Evolutionary conservation across 2,797 vertebrate genomes (phyloP).

Genomic region (Lacerta viridis): DNA sequence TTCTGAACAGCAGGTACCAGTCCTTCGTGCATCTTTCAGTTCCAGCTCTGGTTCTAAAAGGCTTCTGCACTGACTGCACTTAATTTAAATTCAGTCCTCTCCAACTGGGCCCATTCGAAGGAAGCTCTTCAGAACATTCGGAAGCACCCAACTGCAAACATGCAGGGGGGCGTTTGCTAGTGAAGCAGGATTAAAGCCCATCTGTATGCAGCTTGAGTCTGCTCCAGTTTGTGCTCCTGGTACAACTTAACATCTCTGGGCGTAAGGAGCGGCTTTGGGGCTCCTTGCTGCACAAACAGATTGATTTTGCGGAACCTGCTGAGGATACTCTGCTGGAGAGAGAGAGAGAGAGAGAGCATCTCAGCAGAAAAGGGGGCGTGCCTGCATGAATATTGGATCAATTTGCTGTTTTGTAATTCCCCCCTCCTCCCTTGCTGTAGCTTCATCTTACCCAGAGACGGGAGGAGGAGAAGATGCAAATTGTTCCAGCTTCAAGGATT

Average conservation of each 20-base stretch:
- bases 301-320: constrained; percentile 67
- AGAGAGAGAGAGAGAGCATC: constrained; percentile 1
- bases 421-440: constrained; percentile 14
- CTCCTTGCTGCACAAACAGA: constrained; percentile 67
- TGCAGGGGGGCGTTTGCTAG: not conserved
- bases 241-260: constrained; percentile 52
- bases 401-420: constrained; percentile 42
- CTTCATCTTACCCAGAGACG: constrained; percentile 47
- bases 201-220: constrained; percentile 42
- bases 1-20: constrained; percentile 2
- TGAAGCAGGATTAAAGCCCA: constrained; percentile 17
- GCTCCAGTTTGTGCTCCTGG: constrained; percentile 63
- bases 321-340: constrained; percentile 53
- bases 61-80: not conserved
- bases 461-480: constrained; percentile 54
- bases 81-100: constrained; percentile 43
- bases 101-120: constrained; percentile 24
- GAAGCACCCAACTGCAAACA: not conserved
- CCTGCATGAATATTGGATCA: constrained; percentile 62
- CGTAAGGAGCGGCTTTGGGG: constrained; percentile 14
- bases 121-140: constrained; percentile 34
- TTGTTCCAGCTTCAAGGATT: not conserved
- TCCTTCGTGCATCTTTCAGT: not conserved
- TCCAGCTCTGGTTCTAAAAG: not conserved
- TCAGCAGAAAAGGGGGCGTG: constrained; percentile 54